Evolutionary conservation across 2,888 invertebrate genomes (phyloP).

Genomic region (Apodemia zela): DNA sequence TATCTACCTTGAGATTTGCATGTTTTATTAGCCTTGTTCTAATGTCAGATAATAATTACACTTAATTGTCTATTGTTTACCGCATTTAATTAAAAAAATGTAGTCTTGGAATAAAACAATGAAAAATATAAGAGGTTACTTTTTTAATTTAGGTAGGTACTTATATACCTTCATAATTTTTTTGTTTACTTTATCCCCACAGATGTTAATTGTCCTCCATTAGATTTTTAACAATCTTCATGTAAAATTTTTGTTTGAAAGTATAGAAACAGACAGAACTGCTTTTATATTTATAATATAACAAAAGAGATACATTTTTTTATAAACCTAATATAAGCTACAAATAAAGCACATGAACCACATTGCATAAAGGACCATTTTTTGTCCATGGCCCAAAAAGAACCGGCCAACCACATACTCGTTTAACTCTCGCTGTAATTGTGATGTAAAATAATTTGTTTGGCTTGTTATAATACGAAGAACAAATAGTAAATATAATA

Average conservation of each 20-base stretch:
- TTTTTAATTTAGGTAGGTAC: too few species aligned
- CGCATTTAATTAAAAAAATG: not conserved
- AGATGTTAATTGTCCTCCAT: too few species aligned
- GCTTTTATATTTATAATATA: too few species aligned
- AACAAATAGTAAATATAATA: not conserved
- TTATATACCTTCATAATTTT: too few species aligned
- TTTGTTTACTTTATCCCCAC: too few species aligned
- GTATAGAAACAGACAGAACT: too few species aligned
- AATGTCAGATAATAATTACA: not conserved
- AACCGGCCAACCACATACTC: constrained; percentile 46
- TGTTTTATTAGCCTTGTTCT: constrained; percentile 9
- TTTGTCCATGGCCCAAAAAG: constrained; percentile 62
- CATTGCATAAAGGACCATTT: constrained; percentile 46
- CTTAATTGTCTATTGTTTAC: constrained; percentile 5
- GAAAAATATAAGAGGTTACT: too few species aligned
- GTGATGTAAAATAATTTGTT: not conserved
- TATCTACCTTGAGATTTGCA: constrained; percentile 2
- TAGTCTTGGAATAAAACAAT: not conserved
- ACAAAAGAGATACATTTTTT: too few species aligned
- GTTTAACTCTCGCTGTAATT: not conserved
- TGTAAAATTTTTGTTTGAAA: too few species aligned
- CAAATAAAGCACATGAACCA: not conserved
- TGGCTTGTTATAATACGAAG: not conserved
- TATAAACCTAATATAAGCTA: not conserved
- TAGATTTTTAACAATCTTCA: too few species aligned